These are phyloP conservation scores for Amphipyra berbera DNA, from an alignment of 2,888 invertebrate species.

Conservation along the genomic window DNA sequence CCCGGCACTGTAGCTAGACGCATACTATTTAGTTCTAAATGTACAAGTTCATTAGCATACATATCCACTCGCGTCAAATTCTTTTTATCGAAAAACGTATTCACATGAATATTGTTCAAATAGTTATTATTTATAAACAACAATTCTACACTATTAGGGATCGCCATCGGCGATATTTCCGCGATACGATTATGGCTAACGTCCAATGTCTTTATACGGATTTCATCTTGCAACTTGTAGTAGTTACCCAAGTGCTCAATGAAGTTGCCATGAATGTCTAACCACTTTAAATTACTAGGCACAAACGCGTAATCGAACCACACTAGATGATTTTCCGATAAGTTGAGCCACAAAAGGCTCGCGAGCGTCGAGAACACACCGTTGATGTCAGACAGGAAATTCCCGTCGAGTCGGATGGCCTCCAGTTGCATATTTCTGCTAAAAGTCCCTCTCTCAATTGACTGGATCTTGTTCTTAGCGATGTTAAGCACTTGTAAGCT, in stretches of 20 bases:
- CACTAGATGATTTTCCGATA: conserved; percentile 97
- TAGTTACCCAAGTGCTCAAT: conserved; percentile 97
- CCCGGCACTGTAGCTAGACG: conserved; percentile 93
- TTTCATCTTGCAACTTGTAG: conserved; percentile 95
- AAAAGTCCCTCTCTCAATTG: conserved; percentile 95
- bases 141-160: conserved; percentile 96
- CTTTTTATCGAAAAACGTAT: conserved; percentile 96
- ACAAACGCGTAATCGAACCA: conserved; percentile 98
- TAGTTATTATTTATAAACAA: conserved; percentile 97
- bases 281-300: conserved; percentile 96
- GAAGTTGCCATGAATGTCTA: conserved; percentile 97
- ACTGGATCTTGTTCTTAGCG: conserved; percentile 96
- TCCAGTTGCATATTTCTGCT: conserved; percentile 94
- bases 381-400: conserved; percentile 96
- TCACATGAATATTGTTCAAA: conserved; percentile 94
- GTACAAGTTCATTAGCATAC: conserved; percentile 96
- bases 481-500: conserved; percentile 96
- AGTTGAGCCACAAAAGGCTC: conserved; percentile 96
- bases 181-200: conserved; percentile 96
- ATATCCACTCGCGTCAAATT: conserved; percentile 96
- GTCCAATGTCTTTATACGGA: conserved; percentile 95
- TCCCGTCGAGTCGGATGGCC: conserved; percentile 96
- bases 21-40: conserved; percentile 94
- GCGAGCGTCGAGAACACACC: conserved; percentile 96
- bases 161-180: conserved; percentile 95